Conservation (phyloP, 2,113 vertebrate genomes). For the Marcusenius ussheri region DNA sequence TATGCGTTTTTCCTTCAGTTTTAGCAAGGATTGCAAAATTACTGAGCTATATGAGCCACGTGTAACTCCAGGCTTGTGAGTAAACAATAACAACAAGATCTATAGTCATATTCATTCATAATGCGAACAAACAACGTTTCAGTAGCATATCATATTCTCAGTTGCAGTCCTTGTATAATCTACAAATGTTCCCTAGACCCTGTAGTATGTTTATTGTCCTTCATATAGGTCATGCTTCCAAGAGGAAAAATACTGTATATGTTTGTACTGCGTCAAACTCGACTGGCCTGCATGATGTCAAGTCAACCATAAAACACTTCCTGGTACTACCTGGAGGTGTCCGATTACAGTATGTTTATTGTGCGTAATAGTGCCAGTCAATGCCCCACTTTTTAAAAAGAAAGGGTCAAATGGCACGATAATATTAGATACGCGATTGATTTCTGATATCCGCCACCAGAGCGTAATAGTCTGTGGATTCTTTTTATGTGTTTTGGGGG, state of each 20-base stretch:
- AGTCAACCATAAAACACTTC: neutral
- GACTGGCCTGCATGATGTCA: neutral
- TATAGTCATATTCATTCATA: neutral
- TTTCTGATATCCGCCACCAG: neutral
- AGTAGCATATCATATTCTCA: neutral
- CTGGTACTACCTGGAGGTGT: neutral
- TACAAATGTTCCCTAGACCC: neutral
- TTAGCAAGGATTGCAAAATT: neutral
- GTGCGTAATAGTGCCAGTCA: neutral
- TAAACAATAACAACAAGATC: neutral
- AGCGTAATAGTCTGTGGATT: neutral
- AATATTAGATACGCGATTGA: neutral
- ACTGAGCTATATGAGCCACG: neutral
- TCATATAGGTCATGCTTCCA: neutral
- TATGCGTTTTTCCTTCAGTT: neutral
- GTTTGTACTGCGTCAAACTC: neutral
- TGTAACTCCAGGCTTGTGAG: neutral
- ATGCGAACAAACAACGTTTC: neutral
- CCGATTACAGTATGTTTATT: neutral
- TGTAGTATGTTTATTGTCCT: neutral
- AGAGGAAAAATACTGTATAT: neutral
- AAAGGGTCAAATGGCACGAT: neutral
- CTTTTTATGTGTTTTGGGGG: neutral
- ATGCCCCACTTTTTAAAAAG: neutral
- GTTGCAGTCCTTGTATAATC: neutral